phyloP scores from a whole-genome alignment of 2,888 invertebrate species.

The Ectobius pallidus region DNA sequence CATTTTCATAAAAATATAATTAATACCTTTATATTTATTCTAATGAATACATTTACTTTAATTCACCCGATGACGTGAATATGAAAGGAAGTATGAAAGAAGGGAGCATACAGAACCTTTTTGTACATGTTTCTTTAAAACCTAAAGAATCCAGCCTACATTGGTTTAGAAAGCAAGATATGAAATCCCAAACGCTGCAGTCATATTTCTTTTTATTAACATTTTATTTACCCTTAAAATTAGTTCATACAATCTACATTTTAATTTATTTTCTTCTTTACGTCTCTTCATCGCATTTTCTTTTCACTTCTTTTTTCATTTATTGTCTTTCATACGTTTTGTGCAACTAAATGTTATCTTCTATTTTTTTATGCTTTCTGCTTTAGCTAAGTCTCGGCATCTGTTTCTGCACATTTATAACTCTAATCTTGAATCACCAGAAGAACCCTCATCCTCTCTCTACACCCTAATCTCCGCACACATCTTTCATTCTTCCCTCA shows the following conservation, averaged over 20 bases:
- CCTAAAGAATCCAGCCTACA: too few relatives aligned
- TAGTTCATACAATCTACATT: background rate
- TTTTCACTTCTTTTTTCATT: background rate
- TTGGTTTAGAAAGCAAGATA: too few relatives aligned
- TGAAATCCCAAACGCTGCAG: too few relatives aligned
- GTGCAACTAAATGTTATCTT: background rate
- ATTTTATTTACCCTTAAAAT: background rate
- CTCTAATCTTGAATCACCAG: slow-evolving; percentile 14
- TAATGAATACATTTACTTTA: too few relatives aligned
- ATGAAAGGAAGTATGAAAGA: too few relatives aligned
- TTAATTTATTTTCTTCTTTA: background rate
- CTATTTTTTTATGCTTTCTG: background rate
- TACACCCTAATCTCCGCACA: slow-evolving; percentile 7
- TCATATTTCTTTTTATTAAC: too few relatives aligned
- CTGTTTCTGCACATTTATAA: slow-evolving; percentile 9
- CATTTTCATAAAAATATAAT: too few relatives aligned
- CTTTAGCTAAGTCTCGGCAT: background rate
- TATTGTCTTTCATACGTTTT: background rate
- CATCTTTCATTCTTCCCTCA: slow-evolving; percentile 6
- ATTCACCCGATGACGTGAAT: too few relatives aligned
- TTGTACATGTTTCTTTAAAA: too few relatives aligned
- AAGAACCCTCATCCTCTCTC: background rate
- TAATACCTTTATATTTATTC: too few relatives aligned
- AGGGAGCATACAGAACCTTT: too few relatives aligned
- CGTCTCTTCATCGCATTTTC: background rate